Conservation (phyloP, 2,113 vertebrate genomes). For the Aix galericulata region DNA sequence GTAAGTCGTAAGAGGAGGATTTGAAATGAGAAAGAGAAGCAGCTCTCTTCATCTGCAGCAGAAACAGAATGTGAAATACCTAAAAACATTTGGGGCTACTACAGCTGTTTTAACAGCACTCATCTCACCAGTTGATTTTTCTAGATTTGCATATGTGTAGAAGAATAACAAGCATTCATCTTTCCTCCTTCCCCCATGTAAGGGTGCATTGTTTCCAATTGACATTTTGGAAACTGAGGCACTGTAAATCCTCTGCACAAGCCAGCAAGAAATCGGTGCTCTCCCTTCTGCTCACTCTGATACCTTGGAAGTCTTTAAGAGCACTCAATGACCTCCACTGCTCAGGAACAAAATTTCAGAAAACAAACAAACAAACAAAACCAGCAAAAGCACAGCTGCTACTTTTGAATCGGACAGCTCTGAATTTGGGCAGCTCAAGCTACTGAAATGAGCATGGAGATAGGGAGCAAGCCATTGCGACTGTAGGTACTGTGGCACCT, state of each 20-base stretch:
- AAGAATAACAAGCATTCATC: neutral
- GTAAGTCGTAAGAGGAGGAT: neutral
- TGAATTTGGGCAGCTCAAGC: neutral
- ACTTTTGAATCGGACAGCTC: neutral
- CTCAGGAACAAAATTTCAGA: neutral
- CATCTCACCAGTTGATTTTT: neutral
- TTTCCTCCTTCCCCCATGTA: neutral
- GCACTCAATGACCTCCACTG: rapidly evolving
- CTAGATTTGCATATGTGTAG: neutral
- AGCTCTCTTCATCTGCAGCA: neutral
- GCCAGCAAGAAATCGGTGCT: neutral
- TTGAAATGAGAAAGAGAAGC: neutral
- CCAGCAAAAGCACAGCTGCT: neutral
- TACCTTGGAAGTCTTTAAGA: neutral
- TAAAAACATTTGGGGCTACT: neutral
- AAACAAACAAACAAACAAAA: neutral
- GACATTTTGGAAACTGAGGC: neutral
- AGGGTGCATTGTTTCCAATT: neutral
- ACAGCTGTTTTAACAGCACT: neutral
- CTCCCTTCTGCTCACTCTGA: neutral
- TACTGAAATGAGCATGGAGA: rapidly evolving
- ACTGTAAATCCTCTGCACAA: neutral
- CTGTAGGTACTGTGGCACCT: neutral
- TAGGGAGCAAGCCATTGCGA: rapidly evolving
- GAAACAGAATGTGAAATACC: neutral